Base-by-base conservation (phyloP, 1,140 invertebrate genomes). In the Drosophila cardini region DNA sequence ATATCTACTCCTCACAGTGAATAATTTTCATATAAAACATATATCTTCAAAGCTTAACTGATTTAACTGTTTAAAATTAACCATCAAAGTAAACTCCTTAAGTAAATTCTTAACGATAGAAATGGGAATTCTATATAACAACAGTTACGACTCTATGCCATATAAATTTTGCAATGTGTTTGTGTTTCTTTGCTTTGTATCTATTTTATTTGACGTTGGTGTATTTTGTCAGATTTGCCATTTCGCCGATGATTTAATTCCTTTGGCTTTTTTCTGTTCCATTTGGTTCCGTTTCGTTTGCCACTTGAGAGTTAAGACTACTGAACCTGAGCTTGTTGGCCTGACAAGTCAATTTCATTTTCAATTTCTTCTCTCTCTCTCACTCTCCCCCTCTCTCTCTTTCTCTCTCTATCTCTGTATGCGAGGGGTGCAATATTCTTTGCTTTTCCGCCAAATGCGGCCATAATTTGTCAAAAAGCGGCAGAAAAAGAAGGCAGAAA, bases 381-480 rank as follows among this genome's bases (percentile, higher is more conserved):
- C n/a, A n/a, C n/a, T n/a, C n/a, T n/a, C n/a, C n/a, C n/a, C n/a
- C n/a, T n/a, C n/a, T n/a, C n/a, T n/a, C n/a, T n/a, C n/a, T n/a
- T n/a, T n/a, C n/a, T n/a, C n/a, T n/a, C n/a, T n/a, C n/a, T n/a
- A n/a, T n/a, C 38, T 40, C 11, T 52, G 60, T 36, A 38, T 43
- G 63, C 50, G n/a, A n/a, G 38, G 38, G n/a, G 38, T 40, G 38
- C 34, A 11, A 34, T 40, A 11, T 13, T 38, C 38, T 18, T 34
- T 34, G 36, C 13, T 40, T 32, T 32, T 1, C 36, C 7, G 18
- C 61, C 72, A 77, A 80, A 85, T 69, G 78, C 69, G 75, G 78
- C 75, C 75, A 85, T 86, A 86, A 85, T 85, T 85, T 85, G 82
- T 85, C 81, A 87, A 87, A 82, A 72, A n/a, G n/a, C n/a, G n/a